phyloP scores from a whole-genome alignment of 2,888 invertebrate species.

The Drosophila rubida region DNA sequence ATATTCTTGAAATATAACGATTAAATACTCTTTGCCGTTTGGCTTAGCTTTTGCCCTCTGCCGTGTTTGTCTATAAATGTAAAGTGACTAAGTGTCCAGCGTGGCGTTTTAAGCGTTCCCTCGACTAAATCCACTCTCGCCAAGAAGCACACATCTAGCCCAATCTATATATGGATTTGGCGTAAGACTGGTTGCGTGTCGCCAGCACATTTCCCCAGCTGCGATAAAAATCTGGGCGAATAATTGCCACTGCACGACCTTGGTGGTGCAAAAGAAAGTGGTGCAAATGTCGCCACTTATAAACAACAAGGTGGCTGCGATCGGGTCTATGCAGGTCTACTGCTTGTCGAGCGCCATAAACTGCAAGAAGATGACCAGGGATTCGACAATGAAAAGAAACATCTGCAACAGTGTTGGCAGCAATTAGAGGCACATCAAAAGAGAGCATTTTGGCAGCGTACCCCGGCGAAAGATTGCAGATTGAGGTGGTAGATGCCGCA shows the following conservation, averaged over 20 bases:
- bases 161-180: neutral
- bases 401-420: conserved; percentile 46
- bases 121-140: neutral
- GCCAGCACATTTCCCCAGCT: neutral
- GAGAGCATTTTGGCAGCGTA: conserved; percentile 5
- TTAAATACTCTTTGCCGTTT: no score
- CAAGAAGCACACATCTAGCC: neutral
- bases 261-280: neutral
- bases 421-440: neutral
- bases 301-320: neutral
- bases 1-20: no score
- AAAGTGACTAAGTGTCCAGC: no score
- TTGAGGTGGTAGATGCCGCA: conserved; percentile 71
- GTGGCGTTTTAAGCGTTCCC: neutral
- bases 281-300: neutral
- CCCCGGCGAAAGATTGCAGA: conserved; percentile 54
- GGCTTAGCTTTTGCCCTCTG: no score
- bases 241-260: neutral
- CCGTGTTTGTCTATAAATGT: no score
- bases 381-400: conserved; percentile 64
- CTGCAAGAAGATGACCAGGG: conserved; percentile 64
- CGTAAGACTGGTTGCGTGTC: conserved; percentile 40
- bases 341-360: conserved; percentile 48
- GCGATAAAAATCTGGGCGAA: conserved; percentile 14
- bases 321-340: conserved; percentile 12